Evolutionary conservation across 2,888 invertebrate genomes (phyloP).

Genomic region (Adelphocoris suturalis): DNA sequence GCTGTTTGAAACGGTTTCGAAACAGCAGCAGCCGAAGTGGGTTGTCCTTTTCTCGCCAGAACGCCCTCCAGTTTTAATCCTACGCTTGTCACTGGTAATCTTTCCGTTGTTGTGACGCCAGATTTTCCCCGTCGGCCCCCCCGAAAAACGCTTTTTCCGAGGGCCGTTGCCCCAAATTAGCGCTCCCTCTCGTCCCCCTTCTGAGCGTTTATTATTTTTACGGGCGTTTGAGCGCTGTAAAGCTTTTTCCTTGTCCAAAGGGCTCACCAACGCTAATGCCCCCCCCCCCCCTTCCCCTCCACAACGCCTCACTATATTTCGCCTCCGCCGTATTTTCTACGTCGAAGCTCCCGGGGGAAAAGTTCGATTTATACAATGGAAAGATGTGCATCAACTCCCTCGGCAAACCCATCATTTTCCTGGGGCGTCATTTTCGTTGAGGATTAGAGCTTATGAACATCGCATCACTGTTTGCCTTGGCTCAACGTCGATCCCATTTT

Average conservation of each 20-base stretch:
- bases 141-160: slow-evolving; percentile 48
- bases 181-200: neutral
- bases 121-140: slow-evolving; percentile 45
- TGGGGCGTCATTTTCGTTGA: neutral
- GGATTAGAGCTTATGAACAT: neutral
- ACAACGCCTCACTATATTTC: neutral
- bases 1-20: slow-evolving; percentile 55
- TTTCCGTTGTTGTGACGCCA: slow-evolving; percentile 67
- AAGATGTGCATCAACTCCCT: neutral
- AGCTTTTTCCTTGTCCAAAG: slow-evolving; percentile 32
- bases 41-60: neutral
- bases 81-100: slow-evolving; percentile 68
- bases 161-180: slow-evolving; percentile 8
- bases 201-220: slow-evolving; percentile 66
- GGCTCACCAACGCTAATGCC: slow-evolving; percentile 47
- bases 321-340: neutral
- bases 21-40: neutral
- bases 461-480: slow-evolving; percentile 8
- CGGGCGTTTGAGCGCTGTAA: slow-evolving; percentile 64
- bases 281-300: neutral
- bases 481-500: neutral
- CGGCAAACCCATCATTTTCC: neutral
- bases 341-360: neutral
- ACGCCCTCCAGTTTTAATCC: slow-evolving; percentile 58
- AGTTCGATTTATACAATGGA: slow-evolving; percentile 20